Percentiles rank a stretch among this genome's conserved stretches.
These are phyloP conservation scores for Plumapathes pennacea DNA, from an alignment of 92 coral and sea anemone genomes.

Conservation along the genomic window DNA sequence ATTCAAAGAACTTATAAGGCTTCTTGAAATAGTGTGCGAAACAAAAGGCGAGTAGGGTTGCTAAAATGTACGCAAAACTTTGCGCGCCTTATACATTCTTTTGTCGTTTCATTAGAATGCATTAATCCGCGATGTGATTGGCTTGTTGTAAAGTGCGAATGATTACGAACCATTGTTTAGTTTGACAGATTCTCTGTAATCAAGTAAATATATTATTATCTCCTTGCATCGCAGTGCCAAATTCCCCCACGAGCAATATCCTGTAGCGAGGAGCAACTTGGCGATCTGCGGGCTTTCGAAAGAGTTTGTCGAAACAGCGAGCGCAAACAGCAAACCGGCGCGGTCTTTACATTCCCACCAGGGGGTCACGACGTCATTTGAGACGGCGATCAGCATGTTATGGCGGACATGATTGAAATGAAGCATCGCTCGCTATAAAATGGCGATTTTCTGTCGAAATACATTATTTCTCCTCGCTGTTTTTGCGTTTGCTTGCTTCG, in stretches of 20 bases:
- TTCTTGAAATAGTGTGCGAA: too few species aligned
- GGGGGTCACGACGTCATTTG: too few species aligned
- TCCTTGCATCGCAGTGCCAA: constrained; percentile 31
- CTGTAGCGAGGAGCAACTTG: not conserved
- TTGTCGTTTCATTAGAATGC: constrained; percentile 14
- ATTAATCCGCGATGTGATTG: constrained; percentile 21
- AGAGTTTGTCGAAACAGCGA: not conserved
- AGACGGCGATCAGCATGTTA: constrained; percentile 27
- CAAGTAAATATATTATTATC: constrained; percentile 12
- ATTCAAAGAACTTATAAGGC: too few species aligned
- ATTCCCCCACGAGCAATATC: constrained; percentile 26
- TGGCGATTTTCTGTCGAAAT: constrained; percentile 10
- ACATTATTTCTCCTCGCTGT: not conserved
- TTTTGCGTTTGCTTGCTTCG: constrained; percentile 10
- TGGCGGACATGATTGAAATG: constrained; percentile 6
- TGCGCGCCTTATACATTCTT: too few species aligned
- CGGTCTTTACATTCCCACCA: too few species aligned
- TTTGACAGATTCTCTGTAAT: constrained; percentile 1
- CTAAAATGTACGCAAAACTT: too few species aligned
- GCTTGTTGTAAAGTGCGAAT: constrained; percentile 6
- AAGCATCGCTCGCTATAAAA: constrained; percentile 26
- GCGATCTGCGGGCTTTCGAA: not conserved
- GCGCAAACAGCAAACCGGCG: too few species aligned
- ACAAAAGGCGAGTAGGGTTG: too few species aligned
- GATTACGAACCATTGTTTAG: constrained; percentile 24